Percentiles rank a stretch among this genome's conserved stretches.
Evolutionary conservation across 2,888 invertebrate genomes (phyloP).

Genomic region (Ectropis crepuscularia): DNA sequence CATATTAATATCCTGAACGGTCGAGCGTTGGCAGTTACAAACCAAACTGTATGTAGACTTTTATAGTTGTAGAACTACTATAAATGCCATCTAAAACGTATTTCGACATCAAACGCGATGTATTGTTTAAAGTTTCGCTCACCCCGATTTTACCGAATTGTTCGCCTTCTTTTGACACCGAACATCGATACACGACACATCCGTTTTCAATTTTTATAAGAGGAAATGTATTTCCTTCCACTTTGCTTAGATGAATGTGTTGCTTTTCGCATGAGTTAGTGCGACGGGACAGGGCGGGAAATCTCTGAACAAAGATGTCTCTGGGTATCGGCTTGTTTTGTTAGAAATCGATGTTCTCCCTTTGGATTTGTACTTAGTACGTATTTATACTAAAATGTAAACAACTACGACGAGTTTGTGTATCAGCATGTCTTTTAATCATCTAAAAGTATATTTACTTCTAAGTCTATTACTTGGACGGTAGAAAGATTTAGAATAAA

Average conservation of each 20-base stretch:
- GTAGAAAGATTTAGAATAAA: too few species aligned
- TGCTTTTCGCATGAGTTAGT: slow-evolving; percentile 41
- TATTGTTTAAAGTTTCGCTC: slow-evolving; percentile 19
- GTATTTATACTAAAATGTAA: not conserved
- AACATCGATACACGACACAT: slow-evolving; percentile 43
- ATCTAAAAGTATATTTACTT: not conserved
- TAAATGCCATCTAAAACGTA: too few species aligned
- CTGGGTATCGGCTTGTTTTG: slow-evolving; percentile 29
- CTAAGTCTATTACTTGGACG: too few species aligned
- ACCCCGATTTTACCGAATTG: slow-evolving; percentile 23
- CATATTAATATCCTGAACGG: too few species aligned
- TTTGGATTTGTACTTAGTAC: slow-evolving; percentile 14
- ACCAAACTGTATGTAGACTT: too few species aligned
- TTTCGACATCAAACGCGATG: not conserved
- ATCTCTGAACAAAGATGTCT: slow-evolving; percentile 25
- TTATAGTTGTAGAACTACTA: too few species aligned
- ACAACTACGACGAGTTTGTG: not conserved
- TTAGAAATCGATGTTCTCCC: slow-evolving; percentile 21
- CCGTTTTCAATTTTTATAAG: slow-evolving; percentile 54
- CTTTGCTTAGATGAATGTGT: slow-evolving; percentile 38
- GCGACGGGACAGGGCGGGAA: slow-evolving; percentile 14
- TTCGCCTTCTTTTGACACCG: slow-evolving; percentile 39
- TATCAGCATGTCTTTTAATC: not conserved
- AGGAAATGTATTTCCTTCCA: slow-evolving; percentile 48
- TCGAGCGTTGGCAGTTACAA: too few species aligned